phyloP scores from a whole-genome alignment of 2,888 invertebrate species.

The Drosophila macrospina region DNA sequence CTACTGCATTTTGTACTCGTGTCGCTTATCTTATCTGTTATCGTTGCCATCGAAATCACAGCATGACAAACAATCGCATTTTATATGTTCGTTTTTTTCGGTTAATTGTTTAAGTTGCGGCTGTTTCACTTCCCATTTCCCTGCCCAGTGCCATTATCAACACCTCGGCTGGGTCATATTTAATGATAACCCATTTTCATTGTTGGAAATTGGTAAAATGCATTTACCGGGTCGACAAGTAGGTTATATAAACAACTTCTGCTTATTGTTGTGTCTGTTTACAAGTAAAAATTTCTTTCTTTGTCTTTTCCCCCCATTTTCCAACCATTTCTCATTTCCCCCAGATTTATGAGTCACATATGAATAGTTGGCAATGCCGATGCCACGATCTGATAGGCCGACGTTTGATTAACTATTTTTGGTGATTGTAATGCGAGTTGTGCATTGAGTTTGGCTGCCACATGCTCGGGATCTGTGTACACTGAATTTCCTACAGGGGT shows the following conservation, averaged over 20 bases:
- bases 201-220: constrained; percentile 40
- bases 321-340: constrained; percentile 22
- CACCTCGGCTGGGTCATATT: constrained; percentile 61
- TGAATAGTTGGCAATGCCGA: constrained; percentile 18
- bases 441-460: constrained; percentile 31
- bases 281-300: constrained; percentile 70
- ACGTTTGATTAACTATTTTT: constrained; percentile 42
- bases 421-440: constrained; percentile 23
- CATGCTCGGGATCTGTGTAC: constrained; percentile 58
- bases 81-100: constrained; percentile 40
- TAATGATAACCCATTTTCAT: constrained; percentile 70
- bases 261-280: constrained; percentile 39
- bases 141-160: constrained; percentile 30
- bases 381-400: constrained; percentile 47
- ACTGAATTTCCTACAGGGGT: constrained; percentile 13
- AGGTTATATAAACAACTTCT: constrained; percentile 70
- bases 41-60: constrained; percentile 66
- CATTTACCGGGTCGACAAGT: constrained; percentile 53
- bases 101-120: constrained; percentile 54
- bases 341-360: constrained; percentile 63
- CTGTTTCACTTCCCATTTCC: constrained; percentile 37
- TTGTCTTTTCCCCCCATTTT: constrained; percentile 18
- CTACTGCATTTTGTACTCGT: constrained; percentile 23
- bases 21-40: constrained; percentile 68
- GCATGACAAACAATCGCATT: constrained; percentile 65